These are phyloP conservation scores for Hemiprocne comata DNA, from an alignment of 2,113 vertebrate species.

Conservation along the genomic window DNA sequence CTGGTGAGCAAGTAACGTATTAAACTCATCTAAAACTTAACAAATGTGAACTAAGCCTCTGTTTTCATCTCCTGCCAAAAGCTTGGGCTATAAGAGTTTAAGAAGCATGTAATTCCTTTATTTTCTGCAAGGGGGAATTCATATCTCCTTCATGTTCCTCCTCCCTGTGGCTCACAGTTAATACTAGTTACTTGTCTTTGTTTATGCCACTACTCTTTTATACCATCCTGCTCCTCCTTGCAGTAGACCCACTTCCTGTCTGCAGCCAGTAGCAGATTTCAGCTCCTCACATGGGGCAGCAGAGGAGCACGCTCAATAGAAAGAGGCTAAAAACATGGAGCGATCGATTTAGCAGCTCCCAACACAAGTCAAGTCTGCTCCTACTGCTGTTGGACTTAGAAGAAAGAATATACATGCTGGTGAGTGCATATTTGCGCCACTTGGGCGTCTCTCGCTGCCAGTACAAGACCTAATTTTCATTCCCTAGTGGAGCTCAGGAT, in stretches of 20 bases:
- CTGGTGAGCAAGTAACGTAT: constrained; percentile 19
- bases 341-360: background rate
- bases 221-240: background rate
- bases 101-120: background rate
- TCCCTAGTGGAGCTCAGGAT: background rate
- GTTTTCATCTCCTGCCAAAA: background rate
- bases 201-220: background rate
- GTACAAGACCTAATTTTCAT: background rate
- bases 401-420: background rate
- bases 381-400: background rate
- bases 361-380: background rate
- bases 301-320: background rate
- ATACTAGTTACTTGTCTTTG: background rate
- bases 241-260: background rate
- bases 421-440: background rate
- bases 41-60: constrained; percentile 35
- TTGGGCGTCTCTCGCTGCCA: background rate
- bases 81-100: background rate
- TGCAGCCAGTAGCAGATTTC: background rate
- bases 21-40: constrained; percentile 39
- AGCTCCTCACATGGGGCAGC: background rate
- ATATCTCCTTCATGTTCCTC: background rate
- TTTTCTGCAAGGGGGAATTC: background rate
- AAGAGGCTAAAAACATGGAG: background rate
- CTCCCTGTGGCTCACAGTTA: background rate